phyloP scores from a whole-genome alignment of 2,797 vertebrate genomes.

The Gadopsis marmoratus region DNA sequence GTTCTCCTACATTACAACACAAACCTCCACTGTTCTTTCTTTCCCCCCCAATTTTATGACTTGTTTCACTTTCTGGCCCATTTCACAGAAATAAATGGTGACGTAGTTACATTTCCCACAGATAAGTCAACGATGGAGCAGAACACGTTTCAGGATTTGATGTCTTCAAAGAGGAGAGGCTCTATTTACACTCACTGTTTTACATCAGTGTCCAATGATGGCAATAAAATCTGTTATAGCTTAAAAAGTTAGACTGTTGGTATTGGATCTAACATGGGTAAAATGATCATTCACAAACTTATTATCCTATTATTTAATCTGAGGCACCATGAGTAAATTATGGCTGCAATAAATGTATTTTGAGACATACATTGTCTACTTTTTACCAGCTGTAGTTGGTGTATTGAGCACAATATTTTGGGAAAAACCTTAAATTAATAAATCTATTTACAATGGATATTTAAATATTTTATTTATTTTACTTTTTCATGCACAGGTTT shows the following conservation, averaged over 20 bases:
- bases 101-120: slow-evolving; percentile 8
- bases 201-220: not conserved
- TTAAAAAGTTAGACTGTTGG: not conserved
- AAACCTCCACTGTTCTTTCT: slow-evolving; percentile 51
- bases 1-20: slow-evolving; percentile 70
- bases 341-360: not conserved
- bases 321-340: not conserved
- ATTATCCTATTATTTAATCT: not conserved
- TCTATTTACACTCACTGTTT: not conserved
- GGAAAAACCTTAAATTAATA: not conserved
- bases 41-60: slow-evolving; percentile 36
- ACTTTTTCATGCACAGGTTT: not conserved
- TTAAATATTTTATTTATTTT: not conserved
- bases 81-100: slow-evolving; percentile 28
- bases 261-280: not conserved
- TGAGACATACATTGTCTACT: not conserved
- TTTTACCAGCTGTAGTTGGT: not conserved
- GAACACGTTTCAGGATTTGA: not conserved
- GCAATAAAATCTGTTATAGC: not conserved
- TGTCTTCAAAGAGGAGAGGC: not conserved
- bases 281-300: not conserved
- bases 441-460: not conserved
- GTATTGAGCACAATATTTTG: not conserved
- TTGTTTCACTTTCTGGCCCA: slow-evolving; percentile 47
- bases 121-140: slow-evolving; percentile 9